These are phyloP conservation scores for Pollimyrus isidori DNA, from an alignment of 2,113 vertebrate species.

Conservation along the genomic window DNA sequence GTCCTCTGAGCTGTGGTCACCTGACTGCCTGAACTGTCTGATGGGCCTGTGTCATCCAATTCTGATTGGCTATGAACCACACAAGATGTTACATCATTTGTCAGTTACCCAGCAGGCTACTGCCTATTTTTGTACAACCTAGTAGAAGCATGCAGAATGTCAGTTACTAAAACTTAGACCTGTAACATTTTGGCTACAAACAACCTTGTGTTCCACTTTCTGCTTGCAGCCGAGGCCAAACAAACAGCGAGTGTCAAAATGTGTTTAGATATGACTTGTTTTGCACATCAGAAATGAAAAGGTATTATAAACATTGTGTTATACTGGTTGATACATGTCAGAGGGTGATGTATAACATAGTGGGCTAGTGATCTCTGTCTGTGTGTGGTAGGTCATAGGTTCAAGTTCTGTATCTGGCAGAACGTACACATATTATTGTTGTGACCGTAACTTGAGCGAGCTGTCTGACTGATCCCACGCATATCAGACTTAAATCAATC, in stretches of 20 bases:
- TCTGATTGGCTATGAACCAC: slow-evolving; percentile 41
- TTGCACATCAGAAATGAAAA: not conserved
- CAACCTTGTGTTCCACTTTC: not conserved
- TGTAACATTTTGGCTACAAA: slow-evolving; percentile 1
- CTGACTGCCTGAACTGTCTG: slow-evolving; percentile 32
- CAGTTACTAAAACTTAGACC: not conserved
- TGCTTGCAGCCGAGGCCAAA: not conserved
- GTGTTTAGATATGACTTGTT: not conserved
- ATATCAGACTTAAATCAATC: not conserved
- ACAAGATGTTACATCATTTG: not conserved
- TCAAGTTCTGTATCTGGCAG: not conserved
- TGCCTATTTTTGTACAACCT: not conserved
- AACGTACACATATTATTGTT: not conserved
- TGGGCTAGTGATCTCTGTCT: not conserved
- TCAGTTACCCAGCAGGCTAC: not conserved
- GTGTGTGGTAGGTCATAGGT: not conserved
- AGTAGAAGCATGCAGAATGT: not conserved
- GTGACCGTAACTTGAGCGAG: not conserved
- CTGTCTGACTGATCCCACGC: not conserved
- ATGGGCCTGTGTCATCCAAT: slow-evolving; percentile 27
- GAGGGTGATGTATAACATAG: not conserved
- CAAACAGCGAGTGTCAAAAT: not conserved
- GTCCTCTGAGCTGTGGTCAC: slow-evolving; percentile 40
- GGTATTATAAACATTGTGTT: not conserved
- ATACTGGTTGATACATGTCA: not conserved